Base-by-base conservation (phyloP, 2,113 vertebrate genomes). In the Pontoporia blainvillei region DNA sequence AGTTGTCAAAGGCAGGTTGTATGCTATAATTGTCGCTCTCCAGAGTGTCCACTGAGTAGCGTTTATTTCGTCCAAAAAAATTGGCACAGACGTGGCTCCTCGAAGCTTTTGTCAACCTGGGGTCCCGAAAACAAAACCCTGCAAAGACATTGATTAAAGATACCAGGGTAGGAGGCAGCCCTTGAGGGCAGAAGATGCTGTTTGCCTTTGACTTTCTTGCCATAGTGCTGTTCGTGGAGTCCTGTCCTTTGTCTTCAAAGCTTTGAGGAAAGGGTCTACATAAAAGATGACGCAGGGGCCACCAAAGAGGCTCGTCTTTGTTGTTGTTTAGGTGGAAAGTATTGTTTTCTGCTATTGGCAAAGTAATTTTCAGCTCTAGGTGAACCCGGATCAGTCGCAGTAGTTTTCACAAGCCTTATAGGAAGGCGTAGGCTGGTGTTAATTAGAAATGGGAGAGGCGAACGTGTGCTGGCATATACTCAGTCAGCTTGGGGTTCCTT, bases 371-470 rank as follows among this genome's bases (percentile, higher is more conserved):
- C 98, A 98, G 97, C 98, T 98, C 98, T 96, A 93, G 97, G 98
- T 98, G 98, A 98, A 98, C 98, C 97, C 97, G 97, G 96, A 98
- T 98, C 96, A 97, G 97, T 98, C 98, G 96, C 98, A 97, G 98
- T 98, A 97, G 98, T 98, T 98, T 98, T 98, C 98, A 96, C 96
- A 96, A 98, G 98, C 98, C 98, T 98, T 96, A 96, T 97, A 96
- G 98, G 98, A 98, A 97, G 98, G 98, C 98, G 98, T 97, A 95
- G 97, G 97, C 98, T 98, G 98, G 98, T 98, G 98, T 98, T 99
- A 99, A 99, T 99, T 99, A 99, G 98, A 99, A 98, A 98, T 98
- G 98, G 98, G 79, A 17, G 25, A 54, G 39, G 98, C 98, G 98
- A 98, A 97, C 97, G 57, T 98, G 97, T 97, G 97, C 95, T 97